Conservation (phyloP, 2,797 vertebrate species). For the Malacoraja senta region DNA sequence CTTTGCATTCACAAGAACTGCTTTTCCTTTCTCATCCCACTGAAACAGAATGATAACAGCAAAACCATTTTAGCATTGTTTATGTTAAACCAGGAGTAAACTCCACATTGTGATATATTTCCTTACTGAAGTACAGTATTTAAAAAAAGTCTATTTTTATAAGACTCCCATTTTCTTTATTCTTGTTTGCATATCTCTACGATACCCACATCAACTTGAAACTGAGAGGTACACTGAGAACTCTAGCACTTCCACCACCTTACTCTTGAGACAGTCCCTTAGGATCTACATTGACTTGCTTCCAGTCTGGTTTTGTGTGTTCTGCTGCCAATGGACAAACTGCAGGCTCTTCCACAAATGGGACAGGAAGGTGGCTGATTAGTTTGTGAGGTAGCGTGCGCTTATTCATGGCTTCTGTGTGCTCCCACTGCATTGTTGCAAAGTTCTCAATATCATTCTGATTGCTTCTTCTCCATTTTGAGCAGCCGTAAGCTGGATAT, state of each 20-base stretch:
- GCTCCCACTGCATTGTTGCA: too few relatives aligned
- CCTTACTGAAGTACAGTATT: neutral
- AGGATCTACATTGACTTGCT: too few relatives aligned
- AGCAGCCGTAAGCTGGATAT: too few relatives aligned
- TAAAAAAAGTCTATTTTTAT: neutral
- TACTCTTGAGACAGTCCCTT: neutral
- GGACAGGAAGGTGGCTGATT: too few relatives aligned
- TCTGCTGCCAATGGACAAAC: too few relatives aligned
- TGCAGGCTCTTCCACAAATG: too few relatives aligned
- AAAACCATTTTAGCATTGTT: neutral
- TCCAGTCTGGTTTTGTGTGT: too few relatives aligned
- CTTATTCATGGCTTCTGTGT: too few relatives aligned
- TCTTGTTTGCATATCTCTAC: neutral
- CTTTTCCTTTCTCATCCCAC: slow-evolving; percentile 38
- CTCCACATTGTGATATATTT: neutral
- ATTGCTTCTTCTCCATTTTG: too few relatives aligned
- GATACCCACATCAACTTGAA: neutral
- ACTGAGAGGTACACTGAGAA: neutral
- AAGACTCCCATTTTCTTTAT: neutral
- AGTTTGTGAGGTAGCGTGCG: too few relatives aligned
- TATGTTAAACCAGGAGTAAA: neutral
- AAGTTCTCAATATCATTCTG: too few relatives aligned
- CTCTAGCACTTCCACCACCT: neutral
- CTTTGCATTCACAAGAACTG: slow-evolving; percentile 34
- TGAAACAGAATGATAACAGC: slow-evolving; percentile 2